Evolutionary conservation across 2,113 vertebrate species (phyloP).

Genomic region (Plecturocebus donacophilus): DNA sequence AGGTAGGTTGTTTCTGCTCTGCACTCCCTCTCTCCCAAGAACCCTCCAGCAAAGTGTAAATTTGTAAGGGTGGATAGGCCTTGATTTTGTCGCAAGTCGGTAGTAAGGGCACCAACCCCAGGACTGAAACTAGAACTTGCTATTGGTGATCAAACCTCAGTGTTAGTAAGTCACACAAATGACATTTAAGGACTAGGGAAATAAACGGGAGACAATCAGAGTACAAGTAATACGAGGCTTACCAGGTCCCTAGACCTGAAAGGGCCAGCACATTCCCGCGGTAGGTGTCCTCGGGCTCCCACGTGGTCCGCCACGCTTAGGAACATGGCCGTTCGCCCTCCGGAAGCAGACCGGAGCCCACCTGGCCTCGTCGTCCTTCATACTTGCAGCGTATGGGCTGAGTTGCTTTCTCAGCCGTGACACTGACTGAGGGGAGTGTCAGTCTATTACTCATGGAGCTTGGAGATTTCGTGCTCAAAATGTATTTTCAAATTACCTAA

Average conservation of each 20-base stretch:
- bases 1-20: background rate
- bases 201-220: background rate
- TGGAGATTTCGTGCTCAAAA: background rate
- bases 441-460: background rate
- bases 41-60: background rate
- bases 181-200: background rate
- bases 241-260: background rate
- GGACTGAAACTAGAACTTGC: background rate
- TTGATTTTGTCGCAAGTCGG: background rate
- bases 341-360: background rate
- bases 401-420: background rate
- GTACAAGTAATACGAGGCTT: background rate
- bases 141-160: background rate
- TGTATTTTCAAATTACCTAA: background rate
- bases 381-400: background rate
- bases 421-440: background rate
- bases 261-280: background rate
- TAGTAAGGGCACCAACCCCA: background rate
- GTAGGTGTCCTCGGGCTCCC: background rate
- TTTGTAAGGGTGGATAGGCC: background rate
- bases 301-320: background rate
- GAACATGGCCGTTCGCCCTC: background rate
- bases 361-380: background rate
- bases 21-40: rapidly evolving
- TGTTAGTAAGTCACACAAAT: background rate